Conservation (phyloP, 2,797 vertebrate species). For the Bradypodion pumilum region DNA sequence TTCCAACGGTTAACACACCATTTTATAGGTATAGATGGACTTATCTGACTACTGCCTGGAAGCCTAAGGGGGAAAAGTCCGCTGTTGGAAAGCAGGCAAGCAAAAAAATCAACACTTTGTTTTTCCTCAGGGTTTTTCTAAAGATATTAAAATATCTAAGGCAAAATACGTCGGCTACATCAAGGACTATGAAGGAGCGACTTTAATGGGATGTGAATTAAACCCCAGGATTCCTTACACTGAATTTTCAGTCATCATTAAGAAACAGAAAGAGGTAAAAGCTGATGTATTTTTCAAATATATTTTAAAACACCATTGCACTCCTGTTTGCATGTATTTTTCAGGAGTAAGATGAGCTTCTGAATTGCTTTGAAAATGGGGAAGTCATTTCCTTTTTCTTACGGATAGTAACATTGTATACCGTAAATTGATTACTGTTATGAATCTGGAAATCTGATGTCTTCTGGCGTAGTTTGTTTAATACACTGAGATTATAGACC, state of each 20-base stretch:
- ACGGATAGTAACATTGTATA: not conserved
- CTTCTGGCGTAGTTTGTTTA: not conserved
- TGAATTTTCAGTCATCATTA: conserved; percentile 98
- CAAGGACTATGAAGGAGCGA: conserved; percentile 98
- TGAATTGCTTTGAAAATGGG: conserved; percentile 12
- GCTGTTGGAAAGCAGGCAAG: not conserved
- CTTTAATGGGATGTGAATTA: conserved; percentile 97
- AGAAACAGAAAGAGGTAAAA: conserved; percentile 97
- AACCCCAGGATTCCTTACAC: conserved; percentile 98
- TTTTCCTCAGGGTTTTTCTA: conserved; percentile 91
- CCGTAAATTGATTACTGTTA: not conserved
- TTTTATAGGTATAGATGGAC: no score
- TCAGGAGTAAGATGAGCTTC: not conserved
- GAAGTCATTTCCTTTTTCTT: not conserved
- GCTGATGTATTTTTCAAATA: not conserved
- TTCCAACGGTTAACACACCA: no score
- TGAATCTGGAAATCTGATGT: not conserved
- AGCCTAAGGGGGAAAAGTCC: not conserved
- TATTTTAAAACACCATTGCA: not conserved
- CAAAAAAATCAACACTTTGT: not conserved
- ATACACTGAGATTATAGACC: not conserved
- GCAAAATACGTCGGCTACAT: conserved; percentile 97
- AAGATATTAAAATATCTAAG: conserved; percentile 98
- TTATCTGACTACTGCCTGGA: not conserved
- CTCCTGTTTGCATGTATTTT: not conserved